Conservation (phyloP, 2,888 invertebrate species). For the Pteria penguin region DNA sequence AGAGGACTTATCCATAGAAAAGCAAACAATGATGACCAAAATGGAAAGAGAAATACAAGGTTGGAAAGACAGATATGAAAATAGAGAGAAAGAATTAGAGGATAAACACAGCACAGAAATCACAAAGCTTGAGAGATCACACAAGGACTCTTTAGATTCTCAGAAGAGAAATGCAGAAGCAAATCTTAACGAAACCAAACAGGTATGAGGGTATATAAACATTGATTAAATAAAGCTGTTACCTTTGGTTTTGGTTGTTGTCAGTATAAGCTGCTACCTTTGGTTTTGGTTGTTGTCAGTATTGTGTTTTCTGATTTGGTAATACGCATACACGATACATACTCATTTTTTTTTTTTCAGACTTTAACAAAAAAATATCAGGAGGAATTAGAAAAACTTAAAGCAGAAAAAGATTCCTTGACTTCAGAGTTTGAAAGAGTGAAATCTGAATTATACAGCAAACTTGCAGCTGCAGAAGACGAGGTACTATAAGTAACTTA, state of each 20-base stretch:
- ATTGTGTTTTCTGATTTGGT: too few species aligned
- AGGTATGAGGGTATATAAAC: slow-evolving; percentile 60
- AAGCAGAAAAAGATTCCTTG: slow-evolving; percentile 61
- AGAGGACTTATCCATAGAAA: slow-evolving; percentile 74
- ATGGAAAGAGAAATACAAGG: slow-evolving; percentile 69
- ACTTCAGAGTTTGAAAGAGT: slow-evolving; percentile 66
- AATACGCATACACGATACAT: too few species aligned
- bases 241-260: neutral
- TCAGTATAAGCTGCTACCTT: too few species aligned
- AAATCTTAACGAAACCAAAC: slow-evolving; percentile 60
- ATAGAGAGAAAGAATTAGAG: slow-evolving; percentile 53
- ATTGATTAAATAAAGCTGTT: neutral
- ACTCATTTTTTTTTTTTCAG: slow-evolving; percentile 46
- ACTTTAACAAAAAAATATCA: slow-evolving; percentile 58
- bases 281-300: too few species aligned
- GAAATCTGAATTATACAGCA: slow-evolving; percentile 65
- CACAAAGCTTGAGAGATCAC: slow-evolving; percentile 51
- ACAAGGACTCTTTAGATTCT: slow-evolving; percentile 56
- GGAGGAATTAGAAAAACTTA: slow-evolving; percentile 55
- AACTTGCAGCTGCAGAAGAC: slow-evolving; percentile 67
- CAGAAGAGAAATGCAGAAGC: slow-evolving; percentile 61
- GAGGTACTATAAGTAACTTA: slow-evolving; percentile 60
- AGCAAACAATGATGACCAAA: slow-evolving; percentile 70
- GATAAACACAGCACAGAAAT: slow-evolving; percentile 58
- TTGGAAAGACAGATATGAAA: slow-evolving; percentile 55